Base-by-base conservation (phyloP, 2,888 invertebrate species). In the Ptilodon capucinus region DNA sequence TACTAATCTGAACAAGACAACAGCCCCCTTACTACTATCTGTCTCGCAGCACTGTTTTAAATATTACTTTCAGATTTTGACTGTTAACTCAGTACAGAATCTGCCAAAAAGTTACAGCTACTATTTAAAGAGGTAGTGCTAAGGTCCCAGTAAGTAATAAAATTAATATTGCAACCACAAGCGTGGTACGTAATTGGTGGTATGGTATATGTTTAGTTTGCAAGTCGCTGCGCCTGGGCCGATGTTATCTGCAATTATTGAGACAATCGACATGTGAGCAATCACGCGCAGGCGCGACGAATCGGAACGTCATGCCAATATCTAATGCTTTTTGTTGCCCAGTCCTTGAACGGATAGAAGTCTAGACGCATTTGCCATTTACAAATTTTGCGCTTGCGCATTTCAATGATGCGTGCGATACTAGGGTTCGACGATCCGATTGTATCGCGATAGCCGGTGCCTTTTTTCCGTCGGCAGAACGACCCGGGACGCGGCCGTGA, bases 341-440 rank as follows among this genome's bases (percentile, higher is more conserved):
- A 75, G 76, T 77, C 81, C 81, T 86, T 85, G 83, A 81, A 78
- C 74, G 71, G 68, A 78, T 78, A 81, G 76, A 79, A 81, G 84
- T 84, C 86, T 87, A 86, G 89, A 86, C 86, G 68, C 59, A n/a
- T 79, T 81, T 79, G 77, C 78, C 77, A 84, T 86, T 87, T 86
- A 79, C 81, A 80, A 79, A 86, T 85, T 84, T 81, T 81, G 84
- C 81, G 85, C 74, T 74, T 75, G 79, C 80, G 88, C 84, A 88
- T 88, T 80, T 77, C 76, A 88, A 87, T 87, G 80, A 84, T 84
- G 76, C 77, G 79, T 83, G 82, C 72, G 79, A 80, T 78, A 63
- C 74, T 64, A 63, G 73, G 74, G 89, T 88, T 89, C 89, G 86
- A 79, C 80, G 86, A 77, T 85, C 87, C 58, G 74, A 72, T 77